Conservation (phyloP, 2,888 invertebrate genomes). For the Therioaphis trifolii region DNA sequence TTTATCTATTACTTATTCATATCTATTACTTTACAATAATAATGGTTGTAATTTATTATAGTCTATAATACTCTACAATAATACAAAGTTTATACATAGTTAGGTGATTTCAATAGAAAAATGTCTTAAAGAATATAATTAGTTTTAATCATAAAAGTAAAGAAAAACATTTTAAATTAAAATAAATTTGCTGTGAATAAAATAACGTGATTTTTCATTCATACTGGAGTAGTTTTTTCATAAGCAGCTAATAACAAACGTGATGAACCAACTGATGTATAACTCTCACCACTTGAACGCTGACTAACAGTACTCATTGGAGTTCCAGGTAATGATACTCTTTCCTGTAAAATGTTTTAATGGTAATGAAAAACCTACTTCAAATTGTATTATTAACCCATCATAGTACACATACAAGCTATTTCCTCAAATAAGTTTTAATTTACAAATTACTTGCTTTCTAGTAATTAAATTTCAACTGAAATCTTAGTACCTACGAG, state of each 20-base stretch:
- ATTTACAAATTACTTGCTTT: too few species aligned
- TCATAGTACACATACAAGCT: too few species aligned
- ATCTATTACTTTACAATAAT: slow-evolving; percentile 1
- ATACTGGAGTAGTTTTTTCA: slow-evolving; percentile 60
- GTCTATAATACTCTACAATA: background rate
- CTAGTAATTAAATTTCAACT: too few species aligned
- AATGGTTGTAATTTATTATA: background rate
- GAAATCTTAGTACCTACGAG: too few species aligned
- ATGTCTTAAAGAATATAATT: background rate
- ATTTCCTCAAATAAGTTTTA: too few species aligned
- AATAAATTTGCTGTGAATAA: background rate
- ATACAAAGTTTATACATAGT: slow-evolving; percentile 2
- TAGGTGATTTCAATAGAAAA: background rate
- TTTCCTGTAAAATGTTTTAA: slow-evolving; percentile 35
- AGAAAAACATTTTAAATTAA: background rate
- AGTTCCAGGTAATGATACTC: slow-evolving; percentile 72
- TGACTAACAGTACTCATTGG: slow-evolving; percentile 75
- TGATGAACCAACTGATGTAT: slow-evolving; percentile 84
- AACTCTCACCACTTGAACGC: slow-evolving; percentile 84
- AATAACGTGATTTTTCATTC: background rate
- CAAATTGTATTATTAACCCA: too few species aligned
- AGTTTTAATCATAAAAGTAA: background rate
- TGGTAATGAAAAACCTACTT: too few species aligned
- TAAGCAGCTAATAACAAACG: slow-evolving; percentile 75
- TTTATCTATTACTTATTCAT: slow-evolving; percentile 30